These are phyloP conservation scores for Rhabdomys pumilio DNA, from an alignment of 2,797 vertebrate species.

Conservation along the genomic window DNA sequence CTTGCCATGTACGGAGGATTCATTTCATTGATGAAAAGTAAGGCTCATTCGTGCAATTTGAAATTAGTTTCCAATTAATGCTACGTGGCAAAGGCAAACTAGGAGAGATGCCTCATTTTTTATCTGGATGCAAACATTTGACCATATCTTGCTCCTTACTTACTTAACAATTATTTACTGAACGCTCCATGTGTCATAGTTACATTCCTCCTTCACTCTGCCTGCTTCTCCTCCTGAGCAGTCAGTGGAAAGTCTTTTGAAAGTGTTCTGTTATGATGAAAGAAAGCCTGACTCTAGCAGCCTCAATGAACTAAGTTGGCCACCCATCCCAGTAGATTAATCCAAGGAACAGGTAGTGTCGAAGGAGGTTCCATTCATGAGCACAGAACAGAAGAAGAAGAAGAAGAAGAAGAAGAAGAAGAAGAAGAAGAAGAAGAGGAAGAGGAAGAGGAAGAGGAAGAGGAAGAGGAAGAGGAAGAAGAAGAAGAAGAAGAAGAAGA, in stretches of 20 bases:
- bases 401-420: background rate
- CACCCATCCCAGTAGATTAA: background rate
- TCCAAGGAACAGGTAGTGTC: background rate
- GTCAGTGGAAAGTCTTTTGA: background rate
- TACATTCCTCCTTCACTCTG: background rate
- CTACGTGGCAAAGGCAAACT: constrained; percentile 53
- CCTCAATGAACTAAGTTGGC: background rate
- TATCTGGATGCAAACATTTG: background rate
- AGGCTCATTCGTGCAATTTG: constrained; percentile 52
- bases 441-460: no score
- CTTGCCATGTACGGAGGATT: background rate
- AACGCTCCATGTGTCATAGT: background rate
- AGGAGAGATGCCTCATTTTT: background rate
- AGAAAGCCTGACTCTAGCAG: background rate
- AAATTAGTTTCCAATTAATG: constrained; percentile 64
- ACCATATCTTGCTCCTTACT: background rate
- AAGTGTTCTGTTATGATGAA: background rate
- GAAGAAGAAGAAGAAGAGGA: no score
- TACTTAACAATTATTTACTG: constrained; percentile 40
- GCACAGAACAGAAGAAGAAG: background rate
- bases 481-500: no score
- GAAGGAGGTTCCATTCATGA: background rate
- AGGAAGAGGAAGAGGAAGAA: background rate
- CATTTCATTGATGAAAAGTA: constrained; percentile 61
- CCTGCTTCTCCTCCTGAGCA: background rate